Percentiles rank a stretch among this genome's conserved stretches.
Evolutionary conservation across 2,797 vertebrate species (phyloP).

Genomic region (Podargus strigoides): DNA sequence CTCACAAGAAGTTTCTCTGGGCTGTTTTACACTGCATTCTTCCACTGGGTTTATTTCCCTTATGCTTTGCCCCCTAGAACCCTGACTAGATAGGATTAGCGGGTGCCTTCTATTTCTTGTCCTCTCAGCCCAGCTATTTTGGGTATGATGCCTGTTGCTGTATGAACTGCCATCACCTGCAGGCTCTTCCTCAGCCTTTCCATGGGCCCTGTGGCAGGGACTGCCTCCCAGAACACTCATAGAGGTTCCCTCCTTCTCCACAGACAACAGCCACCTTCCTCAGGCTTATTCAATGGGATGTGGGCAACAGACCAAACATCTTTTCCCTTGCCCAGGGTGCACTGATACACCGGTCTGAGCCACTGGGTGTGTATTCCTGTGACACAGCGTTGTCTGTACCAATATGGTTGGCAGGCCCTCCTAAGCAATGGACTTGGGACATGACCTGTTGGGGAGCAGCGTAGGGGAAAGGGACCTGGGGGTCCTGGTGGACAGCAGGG

Average conservation of each 20-base stretch:
- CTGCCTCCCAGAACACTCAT: fast-evolving
- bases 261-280: not conserved
- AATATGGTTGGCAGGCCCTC: not conserved
- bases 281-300: not conserved
- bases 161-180: not conserved
- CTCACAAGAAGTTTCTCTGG: not conserved
- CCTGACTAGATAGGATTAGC: not conserved
- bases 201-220: fast-evolving
- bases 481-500: too few relatives aligned
- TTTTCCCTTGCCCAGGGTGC: not conserved
- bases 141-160: not conserved
- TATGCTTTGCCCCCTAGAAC: not conserved
- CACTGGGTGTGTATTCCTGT: too few relatives aligned
- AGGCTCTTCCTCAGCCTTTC: not conserved
- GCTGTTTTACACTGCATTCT: not conserved
- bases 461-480: too few relatives aligned
- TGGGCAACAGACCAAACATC: not conserved
- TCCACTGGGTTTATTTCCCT: not conserved
- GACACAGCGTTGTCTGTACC: fast-evolving
- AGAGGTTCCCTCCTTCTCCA: not conserved
- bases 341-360: not conserved
- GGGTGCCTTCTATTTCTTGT: not conserved
- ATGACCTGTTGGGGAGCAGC: too few relatives aligned
- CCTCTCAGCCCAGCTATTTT: not conserved
- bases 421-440: not conserved